A percentile compares a stretch with the other conserved stretches of the same genome.
phyloP scores from a whole-genome alignment of 2,888 invertebrate species.

The Lasioglossum leucozonium region DNA sequence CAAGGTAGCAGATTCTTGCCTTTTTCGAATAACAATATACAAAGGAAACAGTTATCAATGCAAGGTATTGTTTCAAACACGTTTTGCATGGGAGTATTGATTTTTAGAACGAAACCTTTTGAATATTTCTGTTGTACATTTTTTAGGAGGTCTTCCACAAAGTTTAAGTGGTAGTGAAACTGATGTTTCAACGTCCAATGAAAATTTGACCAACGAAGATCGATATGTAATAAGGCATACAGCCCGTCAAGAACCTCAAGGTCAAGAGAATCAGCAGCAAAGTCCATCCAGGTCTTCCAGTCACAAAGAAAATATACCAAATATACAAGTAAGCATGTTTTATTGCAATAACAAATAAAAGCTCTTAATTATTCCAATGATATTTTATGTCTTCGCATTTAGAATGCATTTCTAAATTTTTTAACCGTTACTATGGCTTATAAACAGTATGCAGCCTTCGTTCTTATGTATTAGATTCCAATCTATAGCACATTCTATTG shows the following conservation, averaged over 20 bases:
- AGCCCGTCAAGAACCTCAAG: constrained; percentile 95
- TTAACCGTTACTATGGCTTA: background rate
- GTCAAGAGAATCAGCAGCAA: constrained; percentile 91
- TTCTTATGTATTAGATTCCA: background rate
- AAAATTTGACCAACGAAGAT: constrained; percentile 94
- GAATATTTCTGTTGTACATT: background rate
- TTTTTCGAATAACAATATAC: constrained; percentile 87
- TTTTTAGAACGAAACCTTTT: background rate
- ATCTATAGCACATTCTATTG: constrained; percentile 6
- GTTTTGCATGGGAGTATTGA: background rate
- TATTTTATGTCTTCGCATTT: background rate
- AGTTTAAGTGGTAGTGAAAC: constrained; percentile 95
- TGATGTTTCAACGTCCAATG: constrained; percentile 95
- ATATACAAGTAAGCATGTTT: constrained; percentile 78
- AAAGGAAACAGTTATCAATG: constrained; percentile 86
- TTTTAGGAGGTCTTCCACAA: constrained; percentile 88
- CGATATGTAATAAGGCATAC: constrained; percentile 93
- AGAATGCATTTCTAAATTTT: background rate
- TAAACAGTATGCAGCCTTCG: background rate
- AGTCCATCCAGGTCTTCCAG: constrained; percentile 87
- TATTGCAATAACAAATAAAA: background rate
- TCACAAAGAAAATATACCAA: constrained; percentile 83
- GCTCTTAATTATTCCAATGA: background rate
- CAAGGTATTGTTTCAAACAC: constrained; percentile 76
- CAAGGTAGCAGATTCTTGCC: constrained; percentile 87